Conservation (phyloP, 2,113 vertebrate species). For the Suricata suricatta region DNA sequence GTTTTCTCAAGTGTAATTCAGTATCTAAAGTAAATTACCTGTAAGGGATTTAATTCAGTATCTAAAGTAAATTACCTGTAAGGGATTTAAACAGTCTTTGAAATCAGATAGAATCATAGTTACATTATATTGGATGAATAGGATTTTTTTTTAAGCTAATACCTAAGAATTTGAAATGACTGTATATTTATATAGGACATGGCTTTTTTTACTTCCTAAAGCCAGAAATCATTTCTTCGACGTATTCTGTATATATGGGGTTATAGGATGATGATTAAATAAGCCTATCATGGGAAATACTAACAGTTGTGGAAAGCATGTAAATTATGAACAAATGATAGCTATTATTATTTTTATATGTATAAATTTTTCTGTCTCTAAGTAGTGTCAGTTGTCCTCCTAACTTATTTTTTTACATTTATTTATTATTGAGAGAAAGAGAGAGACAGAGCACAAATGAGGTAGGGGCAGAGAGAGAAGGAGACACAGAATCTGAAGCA, state of each 20-base stretch:
- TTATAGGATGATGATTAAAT: neutral
- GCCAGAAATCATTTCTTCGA: neutral
- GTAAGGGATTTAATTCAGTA: neutral
- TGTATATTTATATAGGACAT: neutral
- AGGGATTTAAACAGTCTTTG: neutral
- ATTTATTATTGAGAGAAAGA: too few species aligned
- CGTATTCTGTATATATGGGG: neutral
- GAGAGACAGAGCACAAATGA: too few species aligned
- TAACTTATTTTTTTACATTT: neutral
- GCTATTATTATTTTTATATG: neutral
- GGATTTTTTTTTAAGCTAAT: neutral
- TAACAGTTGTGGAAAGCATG: neutral
- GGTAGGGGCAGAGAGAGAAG: too few species aligned
- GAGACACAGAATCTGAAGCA: too few species aligned
- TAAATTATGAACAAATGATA: neutral
- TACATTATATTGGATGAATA: neutral
- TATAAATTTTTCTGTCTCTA: neutral
- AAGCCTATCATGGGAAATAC: neutral
- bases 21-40: neutral
- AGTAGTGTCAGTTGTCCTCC: neutral
- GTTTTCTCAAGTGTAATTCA: neutral
- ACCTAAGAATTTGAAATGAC: neutral
- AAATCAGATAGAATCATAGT: neutral
- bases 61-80: neutral
- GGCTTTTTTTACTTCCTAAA: neutral